A percentile compares a stretch with the other conserved stretches of the same genome.
phyloP scores from a whole-genome alignment of 2,797 vertebrate species.

The Darevskia nairensis region DNA sequence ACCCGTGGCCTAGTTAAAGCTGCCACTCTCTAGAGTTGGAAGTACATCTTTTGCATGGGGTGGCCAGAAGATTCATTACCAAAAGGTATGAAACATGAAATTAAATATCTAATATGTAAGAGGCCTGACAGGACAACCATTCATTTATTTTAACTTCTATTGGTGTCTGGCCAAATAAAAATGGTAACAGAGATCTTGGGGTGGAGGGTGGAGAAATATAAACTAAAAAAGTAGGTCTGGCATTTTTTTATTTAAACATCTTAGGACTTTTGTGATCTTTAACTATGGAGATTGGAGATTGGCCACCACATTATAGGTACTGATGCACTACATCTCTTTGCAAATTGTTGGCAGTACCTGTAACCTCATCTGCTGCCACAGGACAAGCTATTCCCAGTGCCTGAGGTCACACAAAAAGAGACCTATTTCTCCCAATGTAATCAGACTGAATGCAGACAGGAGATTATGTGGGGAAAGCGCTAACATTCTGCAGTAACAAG shows the following conservation, averaged over 20 bases:
- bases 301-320: background rate
- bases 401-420: background rate
- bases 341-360: background rate
- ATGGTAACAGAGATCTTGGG: background rate
- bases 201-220: background rate
- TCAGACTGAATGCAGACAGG: background rate
- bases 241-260: background rate
- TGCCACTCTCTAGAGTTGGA: conserved; percentile 33
- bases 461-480: background rate
- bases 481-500: background rate
- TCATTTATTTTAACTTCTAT: background rate
- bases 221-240: background rate
- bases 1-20: conserved; percentile 63
- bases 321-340: background rate
- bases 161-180: background rate
- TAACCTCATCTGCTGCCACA: background rate
- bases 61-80: background rate
- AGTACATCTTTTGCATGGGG: background rate
- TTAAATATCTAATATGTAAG: background rate
- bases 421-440: background rate
- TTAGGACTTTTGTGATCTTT: background rate
- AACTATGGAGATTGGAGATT: background rate
- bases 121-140: background rate
- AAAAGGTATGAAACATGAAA: background rate
- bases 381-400: background rate